Evolutionary conservation across 1,140 invertebrate species (phyloP).

Genomic region (Leucophenga varia): DNA sequence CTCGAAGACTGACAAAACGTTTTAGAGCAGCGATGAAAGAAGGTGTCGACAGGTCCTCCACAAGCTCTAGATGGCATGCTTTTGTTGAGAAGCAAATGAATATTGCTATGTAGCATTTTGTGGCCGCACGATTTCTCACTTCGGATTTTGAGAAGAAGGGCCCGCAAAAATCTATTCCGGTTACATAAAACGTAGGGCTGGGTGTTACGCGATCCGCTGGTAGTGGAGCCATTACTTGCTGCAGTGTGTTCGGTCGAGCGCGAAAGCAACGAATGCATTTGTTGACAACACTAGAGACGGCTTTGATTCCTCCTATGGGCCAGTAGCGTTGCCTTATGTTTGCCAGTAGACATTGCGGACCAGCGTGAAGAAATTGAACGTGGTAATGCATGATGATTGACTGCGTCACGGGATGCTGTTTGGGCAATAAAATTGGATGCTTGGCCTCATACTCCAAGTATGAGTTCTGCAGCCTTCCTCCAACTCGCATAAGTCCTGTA

Average conservation of each 20-base stretch:
- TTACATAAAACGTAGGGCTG: not conserved
- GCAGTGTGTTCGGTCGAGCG: not conserved
- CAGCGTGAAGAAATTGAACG: constrained; percentile 7
- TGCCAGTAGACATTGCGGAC: not conserved
- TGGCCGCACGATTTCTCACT: constrained; percentile 10
- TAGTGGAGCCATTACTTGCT: not conserved
- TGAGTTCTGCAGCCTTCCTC: constrained; percentile 41
- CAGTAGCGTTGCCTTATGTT: not conserved
- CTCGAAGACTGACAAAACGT: constrained; percentile 4
- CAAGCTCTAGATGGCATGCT: constrained; percentile 29
- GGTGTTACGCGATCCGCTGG: not conserved
- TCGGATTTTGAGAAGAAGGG: not conserved
- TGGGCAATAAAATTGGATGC: constrained; percentile 47
- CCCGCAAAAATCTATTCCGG: not conserved
- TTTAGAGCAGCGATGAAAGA: not conserved
- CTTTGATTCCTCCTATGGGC: not conserved
- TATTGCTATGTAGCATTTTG: constrained; percentile 14
- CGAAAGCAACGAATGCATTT: not conserved
- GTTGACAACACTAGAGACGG: not conserved
- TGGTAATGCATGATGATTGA: constrained; percentile 34
- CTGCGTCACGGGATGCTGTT: constrained; percentile 23
- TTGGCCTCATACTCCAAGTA: constrained; percentile 31
- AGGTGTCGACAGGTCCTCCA: not conserved
- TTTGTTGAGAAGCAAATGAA: constrained; percentile 26
- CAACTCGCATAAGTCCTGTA: constrained; percentile 43